Evolutionary conservation across 2,113 vertebrate genomes (phyloP).

Genomic region (Ciconia boyciana): DNA sequence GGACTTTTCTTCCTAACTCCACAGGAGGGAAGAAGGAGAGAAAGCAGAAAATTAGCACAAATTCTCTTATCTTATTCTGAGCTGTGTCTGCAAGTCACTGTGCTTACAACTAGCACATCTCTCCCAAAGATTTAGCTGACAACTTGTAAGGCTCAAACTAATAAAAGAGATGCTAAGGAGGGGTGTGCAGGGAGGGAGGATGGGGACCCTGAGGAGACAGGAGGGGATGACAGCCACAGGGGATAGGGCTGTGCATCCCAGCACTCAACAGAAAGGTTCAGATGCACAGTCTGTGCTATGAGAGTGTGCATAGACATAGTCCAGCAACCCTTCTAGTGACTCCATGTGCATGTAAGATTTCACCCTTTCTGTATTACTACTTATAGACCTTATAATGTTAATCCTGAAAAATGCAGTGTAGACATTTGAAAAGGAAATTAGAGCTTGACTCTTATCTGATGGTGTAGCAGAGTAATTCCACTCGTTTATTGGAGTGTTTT

Average conservation of each 20-base stretch:
- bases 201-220: neutral
- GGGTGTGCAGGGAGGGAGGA: neutral
- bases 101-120: neutral
- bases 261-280: neutral
- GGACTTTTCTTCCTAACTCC: neutral
- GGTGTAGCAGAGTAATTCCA: neutral
- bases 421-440: neutral
- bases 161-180: neutral
- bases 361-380: neutral
- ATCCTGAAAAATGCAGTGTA: neutral
- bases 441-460: neutral
- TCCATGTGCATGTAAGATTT: neutral
- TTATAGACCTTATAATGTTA: neutral
- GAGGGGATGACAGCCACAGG: neutral
- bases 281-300: neutral
- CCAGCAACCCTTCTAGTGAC: neutral
- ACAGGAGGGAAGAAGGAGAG: neutral
- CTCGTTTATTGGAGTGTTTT: neutral
- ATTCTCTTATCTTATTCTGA: neutral
- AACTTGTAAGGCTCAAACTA: neutral
- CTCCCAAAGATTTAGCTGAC: neutral
- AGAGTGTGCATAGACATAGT: neutral
- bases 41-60: neutral
- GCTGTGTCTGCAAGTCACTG: neutral
- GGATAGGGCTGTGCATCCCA: neutral